These are phyloP conservation scores for Lanius collurio DNA, from an alignment of 2,113 vertebrate genomes.

Conservation along the genomic window DNA sequence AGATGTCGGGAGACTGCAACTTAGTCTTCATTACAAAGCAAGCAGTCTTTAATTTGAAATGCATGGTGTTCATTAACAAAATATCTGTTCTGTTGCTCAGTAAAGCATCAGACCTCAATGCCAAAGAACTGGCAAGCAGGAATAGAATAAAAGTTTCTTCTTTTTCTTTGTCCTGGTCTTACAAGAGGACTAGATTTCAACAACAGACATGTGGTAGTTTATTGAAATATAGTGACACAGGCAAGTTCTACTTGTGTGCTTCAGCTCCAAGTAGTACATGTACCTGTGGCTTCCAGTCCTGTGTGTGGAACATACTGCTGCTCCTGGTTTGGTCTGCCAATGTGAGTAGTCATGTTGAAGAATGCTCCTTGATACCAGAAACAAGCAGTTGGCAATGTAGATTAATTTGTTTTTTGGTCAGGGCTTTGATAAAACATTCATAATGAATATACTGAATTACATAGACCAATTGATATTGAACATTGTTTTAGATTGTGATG, in stretches of 20 bases:
- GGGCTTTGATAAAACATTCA: neutral
- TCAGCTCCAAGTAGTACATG: neutral
- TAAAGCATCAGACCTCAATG: neutral
- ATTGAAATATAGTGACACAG: neutral
- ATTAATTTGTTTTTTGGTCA: neutral
- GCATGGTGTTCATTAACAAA: neutral
- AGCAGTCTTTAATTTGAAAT: neutral
- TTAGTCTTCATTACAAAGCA: neutral
- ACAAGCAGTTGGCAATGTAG: neutral
- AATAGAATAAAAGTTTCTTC: neutral
- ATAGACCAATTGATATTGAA: neutral
- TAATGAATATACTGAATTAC: neutral
- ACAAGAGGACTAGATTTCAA: neutral
- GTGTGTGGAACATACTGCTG: neutral
- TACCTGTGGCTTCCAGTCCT: neutral
- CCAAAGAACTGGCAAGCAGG: neutral
- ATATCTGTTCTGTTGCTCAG: neutral
- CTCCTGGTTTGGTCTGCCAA: neutral
- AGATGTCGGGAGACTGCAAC: neutral
- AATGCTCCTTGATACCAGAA: neutral
- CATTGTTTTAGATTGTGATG: neutral
- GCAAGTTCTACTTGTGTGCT: neutral
- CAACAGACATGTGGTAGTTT: neutral
- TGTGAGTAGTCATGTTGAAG: neutral
- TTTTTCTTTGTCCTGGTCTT: neutral